Percentiles rank a stretch among this genome's conserved stretches.
Evolutionary conservation across 92 coral and sea anemone species (phyloP).

Genomic region (Porites rus): DNA sequence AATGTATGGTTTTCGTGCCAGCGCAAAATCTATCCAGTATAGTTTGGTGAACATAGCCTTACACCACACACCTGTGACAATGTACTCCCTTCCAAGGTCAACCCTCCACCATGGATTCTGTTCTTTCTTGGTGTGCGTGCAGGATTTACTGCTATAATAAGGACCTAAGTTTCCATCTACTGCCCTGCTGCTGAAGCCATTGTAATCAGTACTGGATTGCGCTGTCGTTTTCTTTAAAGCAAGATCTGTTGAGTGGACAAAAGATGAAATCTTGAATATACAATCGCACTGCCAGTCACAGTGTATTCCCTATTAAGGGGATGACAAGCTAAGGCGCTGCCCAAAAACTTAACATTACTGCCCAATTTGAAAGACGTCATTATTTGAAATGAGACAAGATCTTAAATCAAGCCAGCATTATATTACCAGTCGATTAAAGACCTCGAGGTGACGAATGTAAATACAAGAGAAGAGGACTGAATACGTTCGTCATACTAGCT

Average conservation of each 20-base stretch:
- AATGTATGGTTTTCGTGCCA: no score
- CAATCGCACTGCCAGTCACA: not conserved
- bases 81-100: slow-evolving; percentile 90
- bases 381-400: no score
- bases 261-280: not conserved
- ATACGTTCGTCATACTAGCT: not conserved
- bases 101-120: slow-evolving; percentile 99
- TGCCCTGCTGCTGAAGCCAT: slow-evolving; percentile 94
- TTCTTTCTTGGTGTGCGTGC: slow-evolving; percentile 91
- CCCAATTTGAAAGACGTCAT: no score
- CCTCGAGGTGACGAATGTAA: no score
- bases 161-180: slow-evolving; percentile 86
- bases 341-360: no score
- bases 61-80: slow-evolving; percentile 79
- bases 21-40: no score
- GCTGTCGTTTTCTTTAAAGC: slow-evolving; percentile 79
- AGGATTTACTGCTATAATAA: slow-evolving; percentile 71
- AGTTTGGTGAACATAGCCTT: no score
- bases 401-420: no score
- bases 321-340: not conserved
- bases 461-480: no score
- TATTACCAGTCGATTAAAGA: no score
- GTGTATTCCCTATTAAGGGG: not conserved
- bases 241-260: slow-evolving; percentile 61
- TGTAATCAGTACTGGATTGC: slow-evolving; percentile 91